Conservation (phyloP, 2,113 vertebrate species). For the Diadophis punctatus region DNA sequence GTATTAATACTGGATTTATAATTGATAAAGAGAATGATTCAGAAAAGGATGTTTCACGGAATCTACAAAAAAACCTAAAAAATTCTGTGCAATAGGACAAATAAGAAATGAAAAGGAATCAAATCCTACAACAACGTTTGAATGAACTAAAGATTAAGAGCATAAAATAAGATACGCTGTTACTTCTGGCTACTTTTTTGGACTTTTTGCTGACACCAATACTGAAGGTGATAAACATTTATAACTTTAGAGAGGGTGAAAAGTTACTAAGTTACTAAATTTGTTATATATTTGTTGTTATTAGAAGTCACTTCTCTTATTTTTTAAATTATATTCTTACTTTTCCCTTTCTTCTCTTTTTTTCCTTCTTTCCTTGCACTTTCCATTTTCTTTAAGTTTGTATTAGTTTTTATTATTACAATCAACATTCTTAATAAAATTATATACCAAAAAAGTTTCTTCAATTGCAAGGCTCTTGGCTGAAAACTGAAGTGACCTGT, state of each 20-base stretch:
- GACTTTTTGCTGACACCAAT: not conserved
- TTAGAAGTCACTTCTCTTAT: not conserved
- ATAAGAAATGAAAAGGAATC: not conserved
- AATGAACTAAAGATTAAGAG: not conserved
- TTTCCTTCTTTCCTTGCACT: not conserved
- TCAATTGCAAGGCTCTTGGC: not conserved
- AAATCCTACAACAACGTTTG: not conserved
- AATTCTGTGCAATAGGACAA: not conserved
- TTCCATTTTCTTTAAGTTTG: not conserved
- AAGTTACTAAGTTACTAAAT: not conserved
- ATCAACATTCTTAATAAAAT: not conserved
- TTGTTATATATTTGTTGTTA: not conserved
- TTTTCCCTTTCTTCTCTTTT: not conserved
- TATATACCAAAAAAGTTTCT: not conserved
- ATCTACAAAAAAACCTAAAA: not conserved
- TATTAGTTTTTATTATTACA: not conserved
- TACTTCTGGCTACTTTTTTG: not conserved
- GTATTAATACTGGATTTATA: not conserved
- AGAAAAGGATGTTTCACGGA: not conserved
- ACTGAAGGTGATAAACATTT: not conserved
- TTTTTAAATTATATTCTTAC: not conserved
- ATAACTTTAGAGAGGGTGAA: not conserved
- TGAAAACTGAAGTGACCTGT: not conserved
- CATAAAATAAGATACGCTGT: not conserved
- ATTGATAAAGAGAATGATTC: not conserved